phyloP scores from a whole-genome alignment of 1,140 invertebrate genomes.

The Acromyrmex charruanus region DNA sequence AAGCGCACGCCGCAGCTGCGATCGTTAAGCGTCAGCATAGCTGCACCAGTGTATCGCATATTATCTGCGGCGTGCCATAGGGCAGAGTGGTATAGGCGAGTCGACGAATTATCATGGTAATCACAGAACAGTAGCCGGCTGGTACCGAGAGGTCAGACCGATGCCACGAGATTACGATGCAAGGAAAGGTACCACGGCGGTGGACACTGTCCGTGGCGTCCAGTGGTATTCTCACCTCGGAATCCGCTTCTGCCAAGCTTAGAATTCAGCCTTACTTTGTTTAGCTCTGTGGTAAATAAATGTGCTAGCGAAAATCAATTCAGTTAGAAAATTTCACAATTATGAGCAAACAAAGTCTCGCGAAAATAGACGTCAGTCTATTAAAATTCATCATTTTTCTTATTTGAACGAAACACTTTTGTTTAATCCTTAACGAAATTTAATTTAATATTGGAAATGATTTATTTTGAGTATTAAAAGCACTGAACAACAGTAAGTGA shows the following conservation, averaged over 20 bases:
- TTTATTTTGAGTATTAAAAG: too few species aligned
- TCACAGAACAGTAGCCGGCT: constrained; percentile 77
- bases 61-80: constrained; percentile 70
- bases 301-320: not conserved
- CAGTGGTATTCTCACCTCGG: constrained; percentile 58
- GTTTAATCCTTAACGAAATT: too few species aligned
- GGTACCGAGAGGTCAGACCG: constrained; percentile 76
- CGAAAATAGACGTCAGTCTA: not conserved
- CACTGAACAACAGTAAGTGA: too few species aligned
- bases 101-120: constrained; percentile 79
- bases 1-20: constrained; percentile 28
- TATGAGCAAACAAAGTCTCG: not conserved
- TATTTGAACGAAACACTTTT: too few species aligned
- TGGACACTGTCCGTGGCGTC: constrained; percentile 67
- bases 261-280: not conserved
- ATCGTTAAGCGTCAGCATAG: constrained; percentile 70
- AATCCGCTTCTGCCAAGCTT: not conserved
- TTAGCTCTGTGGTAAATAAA: not conserved
- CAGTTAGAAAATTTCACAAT: not conserved
- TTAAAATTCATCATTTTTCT: not conserved
- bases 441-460: too few species aligned
- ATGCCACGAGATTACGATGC: constrained; percentile 75
- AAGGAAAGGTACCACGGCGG: constrained; percentile 60
- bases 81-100: constrained; percentile 68
- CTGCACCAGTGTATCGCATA: constrained; percentile 69